Percentiles rank a stretch among this genome's conserved stretches.
These are phyloP conservation scores for Semaprochilodus insignis DNA, from an alignment of 2,797 vertebrate genomes.

Conservation along the genomic window DNA sequence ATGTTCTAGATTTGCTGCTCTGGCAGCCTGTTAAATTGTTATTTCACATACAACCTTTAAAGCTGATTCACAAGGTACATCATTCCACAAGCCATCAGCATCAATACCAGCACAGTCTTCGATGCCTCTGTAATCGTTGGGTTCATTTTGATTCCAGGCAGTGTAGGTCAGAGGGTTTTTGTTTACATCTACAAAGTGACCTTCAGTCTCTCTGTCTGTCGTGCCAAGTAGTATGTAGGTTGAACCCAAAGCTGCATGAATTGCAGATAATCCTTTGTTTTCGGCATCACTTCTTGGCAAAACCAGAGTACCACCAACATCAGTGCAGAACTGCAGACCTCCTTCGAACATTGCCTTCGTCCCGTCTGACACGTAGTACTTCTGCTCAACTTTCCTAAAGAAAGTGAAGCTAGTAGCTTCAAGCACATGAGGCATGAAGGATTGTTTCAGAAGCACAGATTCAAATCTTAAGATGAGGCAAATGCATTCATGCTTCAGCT, in stretches of 20 bases:
- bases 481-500: no score
- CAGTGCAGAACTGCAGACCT: conserved; percentile 18
- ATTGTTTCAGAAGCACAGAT: no score
- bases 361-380: neutral
- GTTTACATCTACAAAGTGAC: neutral
- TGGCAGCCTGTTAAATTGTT: neutral
- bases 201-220: neutral
- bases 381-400: no score
- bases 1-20: no score
- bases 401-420: no score
- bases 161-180: neutral
- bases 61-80: neutral
- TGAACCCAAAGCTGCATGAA: neutral
- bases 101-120: neutral
- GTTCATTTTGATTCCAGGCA: neutral
- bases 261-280: conserved; percentile 5
- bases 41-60: neutral
- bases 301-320: conserved; percentile 16
- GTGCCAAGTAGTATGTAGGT: neutral
- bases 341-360: neutral
- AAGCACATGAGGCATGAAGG: no score
- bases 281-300: conserved; percentile 32
- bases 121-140: neutral
- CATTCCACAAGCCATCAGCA: neutral
- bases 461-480: no score